Evolutionary conservation across 1,140 invertebrate genomes (phyloP), one percentile per base, ranked within the genome.

Genomic region (Drosophila pallidifrons): DNA sequence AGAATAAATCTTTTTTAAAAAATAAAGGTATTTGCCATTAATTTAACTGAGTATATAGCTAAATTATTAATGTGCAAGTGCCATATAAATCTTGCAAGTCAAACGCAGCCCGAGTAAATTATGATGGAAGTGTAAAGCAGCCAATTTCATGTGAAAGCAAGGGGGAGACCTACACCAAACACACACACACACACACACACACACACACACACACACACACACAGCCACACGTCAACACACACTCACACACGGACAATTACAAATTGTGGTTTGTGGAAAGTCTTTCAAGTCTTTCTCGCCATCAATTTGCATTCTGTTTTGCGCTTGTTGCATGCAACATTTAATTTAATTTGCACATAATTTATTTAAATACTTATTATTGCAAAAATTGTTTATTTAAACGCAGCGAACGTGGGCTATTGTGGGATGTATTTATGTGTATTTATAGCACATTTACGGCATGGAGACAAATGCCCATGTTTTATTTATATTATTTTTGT

Each of bases 381-480:
- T 74, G 73, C 65, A 72, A 80, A 82, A 80, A 82, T 87, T 77
- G 77, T 80, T 82, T 82, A 88, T 88, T 88, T 80, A 82, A 88
- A 69, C 69, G 83, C 66, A 66, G 55, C 41, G 35, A 58, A 55
- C 63, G 49, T 55, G 41, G 51, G 15, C 3, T 4, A 43, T 11
- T 32, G 6, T 47, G 69, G 54, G 49, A 7, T 54, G n/a, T 54
- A 54, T 43, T 55, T 57, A 69, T 77, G 68, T 82, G 66, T 87
- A 82, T 87, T 82, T 82, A 87, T 87, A 82, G 75, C 46, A 46
- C 63, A 58, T 38, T 52, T 20, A 47, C 28, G 64, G 38, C 25
- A 45, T 16, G 16, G 38, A 69, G 70, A 75, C 71, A 54, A 25
- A 63, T 60, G 76, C 47, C 66, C 77, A 80, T 88, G 85, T 88